Evolutionary conservation across 2,888 invertebrate species (phyloP).

Genomic region (Drosophila demipolita): DNA sequence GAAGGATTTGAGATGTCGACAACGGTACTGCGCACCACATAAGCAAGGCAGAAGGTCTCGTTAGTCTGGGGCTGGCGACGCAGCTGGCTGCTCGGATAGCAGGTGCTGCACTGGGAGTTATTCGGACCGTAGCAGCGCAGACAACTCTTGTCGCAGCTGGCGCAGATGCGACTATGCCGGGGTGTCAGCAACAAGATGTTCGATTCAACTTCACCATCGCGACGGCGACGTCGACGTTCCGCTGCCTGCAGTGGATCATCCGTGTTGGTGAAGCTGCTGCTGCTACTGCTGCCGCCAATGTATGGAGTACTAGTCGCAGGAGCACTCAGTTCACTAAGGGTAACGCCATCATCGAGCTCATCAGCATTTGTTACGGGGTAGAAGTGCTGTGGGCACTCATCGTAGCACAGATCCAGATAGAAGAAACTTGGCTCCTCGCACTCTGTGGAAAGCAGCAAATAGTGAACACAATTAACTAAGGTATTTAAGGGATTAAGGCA

Average conservation of each 20-base stretch:
- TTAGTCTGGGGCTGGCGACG: conserved; percentile 65
- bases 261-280: conserved; percentile 38
- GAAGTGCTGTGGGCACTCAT: conserved; percentile 81
- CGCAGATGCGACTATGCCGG: conserved; percentile 62
- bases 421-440: conserved; percentile 81
- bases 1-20: conserved; percentile 42
- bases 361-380: conserved; percentile 49
- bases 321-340: neutral
- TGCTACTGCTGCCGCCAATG: conserved; percentile 8
- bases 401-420: conserved; percentile 82
- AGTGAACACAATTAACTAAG: neutral
- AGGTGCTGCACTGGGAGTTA: conserved; percentile 82
- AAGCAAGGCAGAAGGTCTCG: conserved; percentile 82
- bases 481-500: neutral
- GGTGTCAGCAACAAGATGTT: conserved; percentile 32
- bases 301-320: neutral
- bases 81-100: conserved; percentile 80
- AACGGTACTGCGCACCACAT: conserved; percentile 80
- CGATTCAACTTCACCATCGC: conserved; percentile 4
- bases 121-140: conserved; percentile 82
- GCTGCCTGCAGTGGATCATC: conserved; percentile 72
- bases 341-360: conserved; percentile 19
- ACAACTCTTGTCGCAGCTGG: conserved; percentile 81
- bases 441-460: conserved; percentile 62
- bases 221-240: conserved; percentile 64